These are phyloP conservation scores for Sinocyclocheilus grahami DNA, from an alignment of 2,113 vertebrate species.

Conservation along the genomic window DNA sequence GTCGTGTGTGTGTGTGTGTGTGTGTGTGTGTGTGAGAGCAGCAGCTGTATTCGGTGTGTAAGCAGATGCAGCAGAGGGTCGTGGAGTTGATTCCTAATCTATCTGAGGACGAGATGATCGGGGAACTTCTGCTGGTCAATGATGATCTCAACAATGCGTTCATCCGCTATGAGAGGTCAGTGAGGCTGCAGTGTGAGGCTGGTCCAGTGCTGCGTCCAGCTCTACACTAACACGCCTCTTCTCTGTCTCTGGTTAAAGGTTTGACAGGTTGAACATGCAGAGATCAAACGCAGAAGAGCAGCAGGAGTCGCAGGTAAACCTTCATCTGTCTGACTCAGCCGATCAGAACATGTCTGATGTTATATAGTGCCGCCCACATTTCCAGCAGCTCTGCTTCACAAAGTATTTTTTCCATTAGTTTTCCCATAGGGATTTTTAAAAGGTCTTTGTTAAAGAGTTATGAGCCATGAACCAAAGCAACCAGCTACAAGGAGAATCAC, in stretches of 20 bases:
- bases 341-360: too few relatives aligned
- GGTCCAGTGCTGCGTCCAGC: too few relatives aligned
- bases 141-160: constrained; percentile 96
- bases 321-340: neutral
- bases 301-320: constrained; percentile 59
- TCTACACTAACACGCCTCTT: neutral
- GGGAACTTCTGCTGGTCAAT: constrained; percentile 90
- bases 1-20: constrained; percentile 31
- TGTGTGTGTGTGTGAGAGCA: constrained; percentile 61
- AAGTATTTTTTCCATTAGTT: too few relatives aligned
- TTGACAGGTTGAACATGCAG: constrained; percentile 86
- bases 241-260: constrained; percentile 72
- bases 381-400: too few relatives aligned
- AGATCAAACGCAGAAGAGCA: constrained; percentile 49
- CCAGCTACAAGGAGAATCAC: neutral
- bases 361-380: too few relatives aligned
- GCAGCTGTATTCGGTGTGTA: constrained; percentile 78
- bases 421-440: too few relatives aligned
- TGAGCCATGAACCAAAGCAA: neutral
- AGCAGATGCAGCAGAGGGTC: constrained; percentile 92
- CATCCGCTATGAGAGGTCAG: constrained; percentile 86
- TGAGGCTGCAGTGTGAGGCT: neutral
- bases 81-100: constrained; percentile 91
- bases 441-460: too few relatives aligned
- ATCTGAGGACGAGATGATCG: constrained; percentile 84